A percentile compares a stretch with the other conserved stretches of the same genome.
Evolutionary conservation across 2,113 vertebrate genomes (phyloP).

Genomic region (Ailurus styani): DNA sequence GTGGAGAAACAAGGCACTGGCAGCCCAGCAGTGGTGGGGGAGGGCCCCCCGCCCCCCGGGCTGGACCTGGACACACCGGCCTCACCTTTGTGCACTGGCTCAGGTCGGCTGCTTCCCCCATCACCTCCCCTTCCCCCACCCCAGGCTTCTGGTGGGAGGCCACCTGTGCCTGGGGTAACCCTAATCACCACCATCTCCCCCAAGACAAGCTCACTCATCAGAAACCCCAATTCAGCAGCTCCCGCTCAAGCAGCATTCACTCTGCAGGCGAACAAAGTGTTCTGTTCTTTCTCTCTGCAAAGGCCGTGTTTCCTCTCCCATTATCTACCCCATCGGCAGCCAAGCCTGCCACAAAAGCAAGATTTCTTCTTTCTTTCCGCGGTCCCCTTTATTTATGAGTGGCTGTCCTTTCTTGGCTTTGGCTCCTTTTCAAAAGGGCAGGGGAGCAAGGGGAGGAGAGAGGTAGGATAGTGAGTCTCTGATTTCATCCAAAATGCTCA

Average conservation of each 20-base stretch:
- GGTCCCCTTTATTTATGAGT: slow-evolving; percentile 22
- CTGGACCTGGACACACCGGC: fast-evolving
- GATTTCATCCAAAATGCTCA: neutral
- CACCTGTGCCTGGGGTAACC: neutral
- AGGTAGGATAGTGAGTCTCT: neutral
- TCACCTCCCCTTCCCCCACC: fast-evolving
- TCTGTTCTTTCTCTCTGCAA: slow-evolving; percentile 34
- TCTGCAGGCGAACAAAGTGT: neutral
- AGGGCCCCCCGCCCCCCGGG: fast-evolving
- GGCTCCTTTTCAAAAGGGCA: slow-evolving; percentile 13
- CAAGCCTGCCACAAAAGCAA: neutral
- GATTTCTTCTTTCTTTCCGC: slow-evolving; percentile 3
- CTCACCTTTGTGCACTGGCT: neutral
- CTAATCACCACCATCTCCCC: slow-evolving; percentile 32
- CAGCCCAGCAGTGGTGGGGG: fast-evolving
- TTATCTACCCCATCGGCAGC: slow-evolving; percentile 54
- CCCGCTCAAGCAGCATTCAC: neutral
- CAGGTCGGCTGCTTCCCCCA: neutral
- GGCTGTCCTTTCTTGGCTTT: neutral
- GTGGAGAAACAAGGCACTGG: neutral
- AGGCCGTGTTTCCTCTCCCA: slow-evolving; percentile 3
- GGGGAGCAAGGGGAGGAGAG: neutral
- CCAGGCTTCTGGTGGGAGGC: neutral
- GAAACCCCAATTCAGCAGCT: neutral
- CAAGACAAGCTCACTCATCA: neutral